phyloP scores from a whole-genome alignment of 1,140 invertebrate genomes.

The Anastatus disparis region DNA sequence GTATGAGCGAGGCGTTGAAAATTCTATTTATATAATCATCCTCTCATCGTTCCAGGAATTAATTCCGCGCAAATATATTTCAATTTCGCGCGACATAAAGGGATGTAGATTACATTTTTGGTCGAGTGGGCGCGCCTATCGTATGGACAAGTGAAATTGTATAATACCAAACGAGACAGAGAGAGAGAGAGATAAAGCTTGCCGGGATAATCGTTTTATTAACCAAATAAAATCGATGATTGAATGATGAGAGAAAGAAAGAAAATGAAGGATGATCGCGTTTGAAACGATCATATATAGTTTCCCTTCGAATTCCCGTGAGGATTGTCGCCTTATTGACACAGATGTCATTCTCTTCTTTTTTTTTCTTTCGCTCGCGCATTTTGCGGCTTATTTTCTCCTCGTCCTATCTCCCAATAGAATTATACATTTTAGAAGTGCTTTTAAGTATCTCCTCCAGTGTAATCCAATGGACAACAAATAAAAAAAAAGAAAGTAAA shows the following conservation, averaged over 20 bases:
- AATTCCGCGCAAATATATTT: conserved; percentile 63
- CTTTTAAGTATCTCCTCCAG: no score
- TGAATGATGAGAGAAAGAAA: no score
- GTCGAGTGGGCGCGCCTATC: conserved; percentile 60
- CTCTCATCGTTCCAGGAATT: conserved; percentile 57
- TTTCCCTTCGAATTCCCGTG: conserved; percentile 42
- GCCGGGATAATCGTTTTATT: conserved; percentile 67
- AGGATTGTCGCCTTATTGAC: conserved; percentile 64
- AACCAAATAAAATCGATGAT: conserved; percentile 66
- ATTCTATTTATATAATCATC: no score
- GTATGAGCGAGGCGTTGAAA: conserved; percentile 52
- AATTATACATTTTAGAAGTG: no score
- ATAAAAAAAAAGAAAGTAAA: no score
- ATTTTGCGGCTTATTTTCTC: conserved; percentile 41
- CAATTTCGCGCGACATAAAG: conserved; percentile 66
- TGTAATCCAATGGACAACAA: no score
- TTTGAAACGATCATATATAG: conserved; percentile 39
- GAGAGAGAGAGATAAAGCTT: no score
- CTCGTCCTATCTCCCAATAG: conserved; percentile 36
- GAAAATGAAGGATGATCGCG: conserved; percentile 59
- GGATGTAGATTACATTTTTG: conserved; percentile 69
- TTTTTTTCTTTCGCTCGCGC: no score
- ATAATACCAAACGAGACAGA: no score
- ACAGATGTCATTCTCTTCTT: conserved; percentile 63
- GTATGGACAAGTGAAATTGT: no score